Conservation (phyloP, 2,113 vertebrate genomes). For the Talpa occidentalis region DNA sequence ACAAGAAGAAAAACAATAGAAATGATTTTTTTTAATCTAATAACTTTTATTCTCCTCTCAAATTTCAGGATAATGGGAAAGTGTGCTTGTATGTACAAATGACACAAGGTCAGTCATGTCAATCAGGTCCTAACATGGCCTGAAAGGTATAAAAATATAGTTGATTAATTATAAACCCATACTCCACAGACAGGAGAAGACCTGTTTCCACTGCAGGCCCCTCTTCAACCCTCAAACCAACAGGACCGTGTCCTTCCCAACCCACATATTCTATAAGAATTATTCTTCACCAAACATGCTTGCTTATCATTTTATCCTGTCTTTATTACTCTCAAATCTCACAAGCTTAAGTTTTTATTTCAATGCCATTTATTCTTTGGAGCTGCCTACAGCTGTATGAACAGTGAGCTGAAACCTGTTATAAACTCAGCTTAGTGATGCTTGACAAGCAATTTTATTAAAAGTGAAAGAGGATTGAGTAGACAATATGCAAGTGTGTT, state of each 20-base stretch:
- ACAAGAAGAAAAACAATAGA: background rate
- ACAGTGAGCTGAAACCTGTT: background rate
- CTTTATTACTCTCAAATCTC: background rate
- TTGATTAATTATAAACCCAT: background rate
- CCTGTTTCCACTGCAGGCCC: background rate
- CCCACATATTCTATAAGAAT: background rate
- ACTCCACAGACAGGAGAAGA: background rate
- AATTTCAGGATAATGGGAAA: background rate
- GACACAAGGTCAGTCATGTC: background rate
- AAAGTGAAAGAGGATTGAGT: background rate
- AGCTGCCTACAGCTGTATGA: background rate
- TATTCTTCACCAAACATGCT: background rate
- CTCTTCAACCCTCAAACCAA: background rate
- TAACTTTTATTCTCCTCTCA: background rate
- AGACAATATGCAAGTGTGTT: background rate
- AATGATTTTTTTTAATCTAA: background rate
- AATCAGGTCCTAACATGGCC: background rate
- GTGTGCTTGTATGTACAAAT: background rate
- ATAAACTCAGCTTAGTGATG: background rate
- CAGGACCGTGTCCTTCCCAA: background rate
- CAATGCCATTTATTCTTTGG: background rate
- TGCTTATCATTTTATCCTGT: background rate
- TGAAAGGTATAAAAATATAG: background rate
- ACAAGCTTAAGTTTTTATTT: background rate
- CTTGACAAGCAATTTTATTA: background rate